A percentile compares a stretch with the other conserved stretches of the same genome.
Conservation (phyloP, 2,113 vertebrate genomes). For the Rattus norvegicus region GRCr8 NC_086021.1:90488001-90488500, state of each 20-base stretch:
- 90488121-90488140: not conserved
- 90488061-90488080: not conserved
- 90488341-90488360: not conserved
- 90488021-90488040: not conserved
- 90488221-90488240: not conserved
- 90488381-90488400: not conserved
- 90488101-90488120: not conserved
- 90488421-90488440: not conserved
- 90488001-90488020: not conserved
- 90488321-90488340: not conserved
- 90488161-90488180: fast-evolving
- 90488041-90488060: not conserved
- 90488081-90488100: not conserved
- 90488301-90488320: not conserved
- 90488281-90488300: not conserved
- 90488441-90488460: not conserved
- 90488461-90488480: too few species aligned
- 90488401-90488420: not conserved
- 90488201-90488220: not conserved
- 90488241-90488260: not conserved
- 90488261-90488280: not conserved
- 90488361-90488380: too few species aligned
- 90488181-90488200: not conserved
- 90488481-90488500: not conserved
- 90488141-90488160: not conserved